phyloP scores from a whole-genome alignment of 2,797 vertebrate species.

The Urophycis tenuis region DNA sequence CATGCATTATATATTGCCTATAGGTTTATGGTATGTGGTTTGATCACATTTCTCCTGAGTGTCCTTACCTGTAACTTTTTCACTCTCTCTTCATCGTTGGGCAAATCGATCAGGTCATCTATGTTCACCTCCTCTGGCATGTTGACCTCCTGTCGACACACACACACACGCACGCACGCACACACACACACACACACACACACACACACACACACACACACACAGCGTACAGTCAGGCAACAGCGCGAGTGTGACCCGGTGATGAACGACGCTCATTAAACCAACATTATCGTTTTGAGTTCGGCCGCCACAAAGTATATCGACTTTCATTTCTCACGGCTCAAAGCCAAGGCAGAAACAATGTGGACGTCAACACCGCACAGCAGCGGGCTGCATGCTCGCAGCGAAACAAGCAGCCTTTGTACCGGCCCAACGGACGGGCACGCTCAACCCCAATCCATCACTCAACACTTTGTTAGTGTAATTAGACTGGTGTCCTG shows the following conservation, averaged over 20 bases:
- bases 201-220: background rate
- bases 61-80: conserved; percentile 70
- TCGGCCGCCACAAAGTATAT: background rate
- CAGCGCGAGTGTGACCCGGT: background rate
- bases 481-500: conserved; percentile 9
- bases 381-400: too few relatives aligned
- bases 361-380: background rate
- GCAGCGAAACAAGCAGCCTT: conserved; percentile 51
- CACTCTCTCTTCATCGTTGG: conserved; percentile 67
- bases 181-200: conserved; percentile 9
- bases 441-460: conserved; percentile 12
- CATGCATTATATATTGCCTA: background rate
- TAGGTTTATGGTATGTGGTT: background rate
- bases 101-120: conserved; percentile 77
- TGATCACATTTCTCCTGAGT: background rate
- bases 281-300: background rate
- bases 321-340: background rate
- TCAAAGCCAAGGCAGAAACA: background rate
- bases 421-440: conserved; percentile 40
- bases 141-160: conserved; percentile 62
- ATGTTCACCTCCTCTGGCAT: conserved; percentile 86
- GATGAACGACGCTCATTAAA: background rate
- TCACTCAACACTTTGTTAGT: conserved; percentile 19
- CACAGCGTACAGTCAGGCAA: background rate
- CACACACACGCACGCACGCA: conserved; percentile 7